Evolutionary conservation across 1,140 invertebrate genomes (phyloP), one percentile per base, ranked within the genome.

Genomic region (Neocloeon triangulifer): DNA sequence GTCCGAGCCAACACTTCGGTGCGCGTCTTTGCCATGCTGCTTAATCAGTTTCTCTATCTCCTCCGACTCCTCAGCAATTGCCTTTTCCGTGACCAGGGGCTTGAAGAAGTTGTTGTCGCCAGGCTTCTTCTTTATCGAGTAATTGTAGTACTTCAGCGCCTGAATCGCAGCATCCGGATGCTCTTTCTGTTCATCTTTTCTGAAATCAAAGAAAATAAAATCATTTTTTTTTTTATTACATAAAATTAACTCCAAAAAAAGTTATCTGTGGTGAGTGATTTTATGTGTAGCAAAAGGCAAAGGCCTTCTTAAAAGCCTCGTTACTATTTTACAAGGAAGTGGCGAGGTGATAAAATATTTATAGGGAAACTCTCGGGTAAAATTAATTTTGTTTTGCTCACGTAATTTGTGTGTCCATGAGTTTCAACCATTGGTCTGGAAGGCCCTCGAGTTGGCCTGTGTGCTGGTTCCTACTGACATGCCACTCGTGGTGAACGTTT

Each of bases 81-180:
- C 59, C 42, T 74, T 64, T 39, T 73, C 66, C 1, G 81, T 85
- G 5, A 78, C 65, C 33, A 82, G 66, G 6, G 69, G 70, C 47
- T 85, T 85, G 42, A 77, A 73, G n/a, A n/a, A n/a, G n/a, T n/a
- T n/a, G 22, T 61, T 60, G 39, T 62, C 57, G n/a, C 61, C 60
- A 19, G 67, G 66, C 45, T 70, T 71, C 37, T 74, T 73, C 43
- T 76, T 77, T 27, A 80, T 76, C 2, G 73, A 72, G 50, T 80
- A 77, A 47, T 84, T 84, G 47, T 88, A 91, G 49, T 80, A 91
- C 44, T 86, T 85, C 19, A 95, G 66, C 2, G 88, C 89, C 50
- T 89, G 78, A 15, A 79, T 46, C 1, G 78, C 73, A n/a, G 86
- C 86, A 41, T 77, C 70, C 2, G 88, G 86, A 59, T 95, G 86